These are phyloP conservation scores for Araneus ventricosus DNA, from an alignment of 1,140 invertebrate species.

Conservation along the genomic window DNA sequence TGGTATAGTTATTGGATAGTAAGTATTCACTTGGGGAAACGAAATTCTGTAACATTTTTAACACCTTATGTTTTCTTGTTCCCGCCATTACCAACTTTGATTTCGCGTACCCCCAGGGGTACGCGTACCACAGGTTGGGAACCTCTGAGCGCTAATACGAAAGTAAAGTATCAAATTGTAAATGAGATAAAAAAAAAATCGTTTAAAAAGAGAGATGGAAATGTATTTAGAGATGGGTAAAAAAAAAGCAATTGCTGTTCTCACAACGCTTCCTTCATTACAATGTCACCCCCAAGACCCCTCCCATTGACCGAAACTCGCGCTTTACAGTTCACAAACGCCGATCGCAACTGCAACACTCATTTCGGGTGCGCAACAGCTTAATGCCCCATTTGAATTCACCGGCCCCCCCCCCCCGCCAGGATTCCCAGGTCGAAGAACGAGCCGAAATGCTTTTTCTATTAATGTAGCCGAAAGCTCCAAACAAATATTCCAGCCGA, in stretches of 20 bases:
- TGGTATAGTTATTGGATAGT: too few species aligned
- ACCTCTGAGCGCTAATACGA: too few species aligned
- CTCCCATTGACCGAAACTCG: neutral
- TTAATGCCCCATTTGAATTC: slow-evolving; percentile 30
- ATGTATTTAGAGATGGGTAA: too few species aligned
- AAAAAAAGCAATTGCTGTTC: neutral
- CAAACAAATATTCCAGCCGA: neutral
- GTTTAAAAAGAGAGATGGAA: too few species aligned
- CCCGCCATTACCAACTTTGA: too few species aligned
- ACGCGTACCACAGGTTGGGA: too few species aligned
- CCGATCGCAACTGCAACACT: neutral
- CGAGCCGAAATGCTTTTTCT: neutral
- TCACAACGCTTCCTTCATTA: neutral
- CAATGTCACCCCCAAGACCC: neutral
- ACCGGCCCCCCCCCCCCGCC: neutral
- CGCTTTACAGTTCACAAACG: neutral
- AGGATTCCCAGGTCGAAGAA: slow-evolving; percentile 8
- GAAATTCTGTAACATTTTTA: too few species aligned
- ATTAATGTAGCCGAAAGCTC: slow-evolving; percentile 7
- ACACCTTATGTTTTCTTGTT: too few species aligned
- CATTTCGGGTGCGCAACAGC: neutral
- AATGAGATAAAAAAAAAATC: too few species aligned
- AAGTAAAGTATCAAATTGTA: too few species aligned
- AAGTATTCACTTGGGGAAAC: too few species aligned
- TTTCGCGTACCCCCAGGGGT: too few species aligned